Conservation (phyloP, 2,113 vertebrate genomes). For the Gorilla gorilla region DNA sequence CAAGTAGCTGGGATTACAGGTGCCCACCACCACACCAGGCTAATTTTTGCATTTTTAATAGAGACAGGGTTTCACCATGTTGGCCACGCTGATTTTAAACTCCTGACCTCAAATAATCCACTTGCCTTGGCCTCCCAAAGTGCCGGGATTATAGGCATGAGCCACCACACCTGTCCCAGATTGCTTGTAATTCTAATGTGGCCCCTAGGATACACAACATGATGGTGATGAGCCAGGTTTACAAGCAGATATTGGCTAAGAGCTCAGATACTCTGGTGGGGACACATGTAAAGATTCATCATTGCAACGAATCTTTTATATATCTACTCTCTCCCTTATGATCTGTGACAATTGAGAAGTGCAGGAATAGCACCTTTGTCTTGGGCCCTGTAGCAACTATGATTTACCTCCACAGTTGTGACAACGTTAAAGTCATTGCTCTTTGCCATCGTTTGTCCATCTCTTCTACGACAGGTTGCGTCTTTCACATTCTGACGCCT, state of each 20-base stretch:
- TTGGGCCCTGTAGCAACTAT: slow-evolving; percentile 92
- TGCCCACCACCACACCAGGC: too few species aligned
- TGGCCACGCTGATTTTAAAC: too few species aligned
- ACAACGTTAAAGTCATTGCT: slow-evolving; percentile 89
- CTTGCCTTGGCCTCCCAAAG: too few species aligned
- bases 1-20: too few species aligned
- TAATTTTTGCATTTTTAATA: too few species aligned
- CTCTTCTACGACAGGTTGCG: slow-evolving; percentile 87
- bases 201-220: slow-evolving; percentile 90
- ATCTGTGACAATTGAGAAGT: slow-evolving; percentile 95
- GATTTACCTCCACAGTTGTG: slow-evolving; percentile 93
- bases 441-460: slow-evolving; percentile 89
- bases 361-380: slow-evolving; percentile 91
- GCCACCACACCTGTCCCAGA: too few species aligned
- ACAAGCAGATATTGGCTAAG: slow-evolving; percentile 95
- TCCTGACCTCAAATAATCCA: too few species aligned
- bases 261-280: slow-evolving; percentile 93
- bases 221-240: slow-evolving; percentile 95
- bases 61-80: too few species aligned
- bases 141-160: too few species aligned
- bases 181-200: slow-evolving; percentile 86
- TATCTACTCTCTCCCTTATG: slow-evolving; percentile 96
- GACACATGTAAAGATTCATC: slow-evolving; percentile 93
- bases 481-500: slow-evolving; percentile 90
- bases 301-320: slow-evolving; percentile 94